Conservation (phyloP, 2,888 invertebrate genomes). For the Maniola hyperantus region DNA sequence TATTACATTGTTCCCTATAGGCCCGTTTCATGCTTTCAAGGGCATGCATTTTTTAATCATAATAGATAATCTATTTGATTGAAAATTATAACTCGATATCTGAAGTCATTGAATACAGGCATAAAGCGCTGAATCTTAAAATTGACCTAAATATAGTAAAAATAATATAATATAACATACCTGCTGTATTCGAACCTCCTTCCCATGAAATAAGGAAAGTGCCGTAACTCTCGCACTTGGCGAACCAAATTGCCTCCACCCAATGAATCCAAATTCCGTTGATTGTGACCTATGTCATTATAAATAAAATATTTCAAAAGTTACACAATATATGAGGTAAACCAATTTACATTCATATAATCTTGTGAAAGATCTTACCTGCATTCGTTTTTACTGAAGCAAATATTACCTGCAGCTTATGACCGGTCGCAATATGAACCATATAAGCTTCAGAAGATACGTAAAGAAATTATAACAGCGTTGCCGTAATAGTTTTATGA, state of each 20-base stretch:
- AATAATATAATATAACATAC: slow-evolving; percentile 44
- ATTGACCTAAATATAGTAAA: too few species aligned
- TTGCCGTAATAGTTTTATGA: slow-evolving; percentile 21
- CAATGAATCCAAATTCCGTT: slow-evolving; percentile 61
- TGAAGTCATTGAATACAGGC: too few species aligned
- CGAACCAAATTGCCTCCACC: slow-evolving; percentile 71
- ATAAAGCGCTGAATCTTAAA: too few species aligned
- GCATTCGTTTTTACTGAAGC: slow-evolving; percentile 11
- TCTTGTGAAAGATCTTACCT: slow-evolving; percentile 40
- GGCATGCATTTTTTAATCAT: not conserved
- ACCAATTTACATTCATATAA: slow-evolving; percentile 16
- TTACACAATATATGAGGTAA: slow-evolving; percentile 2
- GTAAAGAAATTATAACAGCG: slow-evolving; percentile 28
- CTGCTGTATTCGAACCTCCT: slow-evolving; percentile 56
- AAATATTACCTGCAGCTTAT: slow-evolving; percentile 22
- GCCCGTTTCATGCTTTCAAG: not conserved
- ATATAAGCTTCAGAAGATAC: slow-evolving; percentile 12
- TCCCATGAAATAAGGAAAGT: slow-evolving; percentile 56
- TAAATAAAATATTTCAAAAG: slow-evolving; percentile 7
- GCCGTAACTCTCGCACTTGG: slow-evolving; percentile 65
- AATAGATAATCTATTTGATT: not conserved
- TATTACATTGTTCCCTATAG: not conserved
- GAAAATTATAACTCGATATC: not conserved
- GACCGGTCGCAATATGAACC: slow-evolving; percentile 4
- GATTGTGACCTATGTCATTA: slow-evolving; percentile 65